phyloP scores from a whole-genome alignment of 2,113 vertebrate genomes.

The Catharus fuscescens region DNA sequence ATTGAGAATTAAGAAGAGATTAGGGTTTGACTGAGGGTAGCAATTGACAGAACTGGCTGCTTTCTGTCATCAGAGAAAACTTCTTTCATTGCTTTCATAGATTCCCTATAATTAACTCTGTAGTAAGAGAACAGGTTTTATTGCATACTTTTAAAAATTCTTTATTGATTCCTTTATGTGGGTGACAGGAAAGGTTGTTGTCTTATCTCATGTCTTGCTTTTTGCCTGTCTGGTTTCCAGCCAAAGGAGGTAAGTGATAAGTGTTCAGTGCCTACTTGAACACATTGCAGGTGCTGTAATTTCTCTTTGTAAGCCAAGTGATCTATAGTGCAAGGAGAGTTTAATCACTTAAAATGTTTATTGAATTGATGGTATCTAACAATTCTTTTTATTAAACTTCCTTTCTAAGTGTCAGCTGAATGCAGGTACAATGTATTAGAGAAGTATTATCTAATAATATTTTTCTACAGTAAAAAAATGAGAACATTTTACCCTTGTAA shows the following conservation, averaged over 20 bases:
- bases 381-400: neutral
- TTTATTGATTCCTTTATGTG: neutral
- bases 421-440: neutral
- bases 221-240: neutral
- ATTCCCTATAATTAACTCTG: neutral
- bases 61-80: neutral
- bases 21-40: neutral
- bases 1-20: neutral
- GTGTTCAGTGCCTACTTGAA: neutral
- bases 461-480: neutral
- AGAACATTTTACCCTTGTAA: neutral
- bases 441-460: neutral
- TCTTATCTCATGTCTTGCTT: neutral
- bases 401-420: neutral
- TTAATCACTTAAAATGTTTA: neutral
- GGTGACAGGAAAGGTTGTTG: neutral
- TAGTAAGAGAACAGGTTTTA: neutral
- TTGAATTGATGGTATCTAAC: neutral
- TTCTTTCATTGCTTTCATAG: neutral
- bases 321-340: neutral
- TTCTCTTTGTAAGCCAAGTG: neutral
- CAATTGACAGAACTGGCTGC: neutral
- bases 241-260: neutral
- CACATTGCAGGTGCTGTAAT: neutral
- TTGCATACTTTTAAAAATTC: neutral